Base-by-base conservation (phyloP, 2,113 vertebrate genomes). In the Craseonycteris thonglongyai region DNA sequence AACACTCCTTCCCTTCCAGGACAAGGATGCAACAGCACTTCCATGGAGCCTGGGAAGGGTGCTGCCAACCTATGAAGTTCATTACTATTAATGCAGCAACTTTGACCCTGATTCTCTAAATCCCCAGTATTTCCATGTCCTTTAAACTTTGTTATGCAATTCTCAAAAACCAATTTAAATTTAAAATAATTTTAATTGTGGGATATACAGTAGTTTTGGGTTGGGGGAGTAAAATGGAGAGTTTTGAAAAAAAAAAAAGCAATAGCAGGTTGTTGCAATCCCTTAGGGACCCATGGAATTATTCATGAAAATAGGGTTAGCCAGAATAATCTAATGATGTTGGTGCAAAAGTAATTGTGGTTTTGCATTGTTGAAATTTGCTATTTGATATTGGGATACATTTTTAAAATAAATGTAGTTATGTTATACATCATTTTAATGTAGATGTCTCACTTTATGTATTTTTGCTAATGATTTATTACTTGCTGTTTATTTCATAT, bases 241-340 rank as follows among this genome's bases (percentile, higher is more conserved):
- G 16, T 71, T 65, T 21, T 16, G 45, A 90, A 86, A 56, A 56
- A 56, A 86, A 56, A 42, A 86, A 51, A 59, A 84, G 35, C 18
- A 65, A 58, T 35, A 63, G 56, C 7, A 47, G 38, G 12, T 47
- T 71, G 24, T 49, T 65, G 71, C 15, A 85, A 71, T 45, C 24
- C 74, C 33, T 12, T 30, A 71, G 22, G 80, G 87, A 71, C 42
- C 22, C 35, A 54, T 2, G 4, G 56, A 19, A n/a, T 68, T 68
- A 82, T 51, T 91, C 49, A 72, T 30, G 45, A n/a, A 66, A 84
- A 80, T n/a, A n/a, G n/a, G n/a, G n/a, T n/a, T n/a, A n/a, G n/a
- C n/a, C 9, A 10, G 26, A 74, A 63, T 8, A 14, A 26, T n/a
- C n/a, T n/a, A n/a, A n/a, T n/a, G n/a, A n/a, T n/a, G n/a, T n/a